Conservation (phyloP, 2,888 invertebrate genomes). For the Cryptus armator region DNA sequence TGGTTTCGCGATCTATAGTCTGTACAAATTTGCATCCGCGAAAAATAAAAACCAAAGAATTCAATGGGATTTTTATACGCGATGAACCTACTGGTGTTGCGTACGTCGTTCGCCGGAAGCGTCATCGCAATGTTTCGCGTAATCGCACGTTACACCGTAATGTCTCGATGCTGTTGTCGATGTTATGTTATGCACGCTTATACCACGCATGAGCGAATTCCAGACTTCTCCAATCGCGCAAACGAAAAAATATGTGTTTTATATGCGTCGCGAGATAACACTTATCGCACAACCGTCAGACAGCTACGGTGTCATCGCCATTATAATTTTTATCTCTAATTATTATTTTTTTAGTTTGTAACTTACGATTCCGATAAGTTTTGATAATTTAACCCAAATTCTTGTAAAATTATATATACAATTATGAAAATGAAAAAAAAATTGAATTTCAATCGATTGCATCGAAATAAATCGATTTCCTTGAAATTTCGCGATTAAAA, state of each 20-base stretch:
- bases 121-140: slow-evolving; percentile 18
- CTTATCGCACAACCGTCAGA: slow-evolving; percentile 22
- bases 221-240: slow-evolving; percentile 54
- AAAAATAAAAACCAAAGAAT: not conserved
- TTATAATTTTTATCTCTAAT: not conserved
- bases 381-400: not conserved
- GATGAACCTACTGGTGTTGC: slow-evolving; percentile 6
- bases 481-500: too few species aligned
- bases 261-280: slow-evolving; percentile 30
- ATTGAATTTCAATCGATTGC: too few species aligned
- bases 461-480: too few species aligned
- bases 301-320: slow-evolving; percentile 8
- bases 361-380: not conserved
- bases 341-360: not conserved
- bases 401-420: not conserved
- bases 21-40: not conserved
- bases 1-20: not conserved
- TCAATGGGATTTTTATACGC: not conserved
- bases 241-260: slow-evolving; percentile 54
- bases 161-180: slow-evolving; percentile 1
- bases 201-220: slow-evolving; percentile 33
- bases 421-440: not conserved
- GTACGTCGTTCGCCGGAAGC: slow-evolving; percentile 24
- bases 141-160: slow-evolving; percentile 2
- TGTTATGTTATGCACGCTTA: slow-evolving; percentile 23